Evolutionary conservation across 2,797 vertebrate genomes (phyloP), one percentile per base, ranked within the genome.

Genomic region (Rhynchonycteris naso): DNA sequence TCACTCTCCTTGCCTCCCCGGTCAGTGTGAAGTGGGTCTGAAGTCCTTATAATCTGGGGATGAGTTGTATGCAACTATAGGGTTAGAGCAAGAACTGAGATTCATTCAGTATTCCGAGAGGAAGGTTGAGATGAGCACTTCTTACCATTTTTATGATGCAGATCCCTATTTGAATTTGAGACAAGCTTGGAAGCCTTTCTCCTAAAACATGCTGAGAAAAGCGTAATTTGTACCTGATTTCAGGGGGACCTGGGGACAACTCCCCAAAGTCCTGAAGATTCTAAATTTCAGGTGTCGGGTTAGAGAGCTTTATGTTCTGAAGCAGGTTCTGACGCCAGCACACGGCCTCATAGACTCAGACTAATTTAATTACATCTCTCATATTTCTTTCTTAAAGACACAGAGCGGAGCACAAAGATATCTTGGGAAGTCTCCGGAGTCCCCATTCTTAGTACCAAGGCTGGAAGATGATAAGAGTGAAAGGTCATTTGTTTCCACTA

Each of bases 351-450:
- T 12, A 75, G 63, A 71, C 63, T 72, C 58, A 79, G 69, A 79
- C 15, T 61, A 66, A 87, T 85, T 95, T 81, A 76, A 85, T 86
- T 58, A 74, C 33, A 30, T 74, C 35, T 89, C 33, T 82, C 61
- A 74, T 16, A 78, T 59, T 66, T 91, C 28, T 87, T 88, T 79
- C 63, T 71, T 85, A 90, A 89, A 86, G 75, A 72, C 16, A 74
- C 14, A 79, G 63, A 89, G 52, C 3, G 79, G 80, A 35, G 1
- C 21, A 26, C 43, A 68, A 38, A 50, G 83, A 35, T 59, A 85
- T 26, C 22, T 71, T 50, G 15, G 15, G 28, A 13, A n/a, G 43
- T 87, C 35, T 30, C 71, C 7, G 35, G 91, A 56, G 50, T 30
- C 21, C 13, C 13, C 33, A 30, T 66, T 71, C 21, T 86, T 26